phyloP scores from a whole-genome alignment of 2,888 invertebrate genomes.

The Apamea monoglypha region DNA sequence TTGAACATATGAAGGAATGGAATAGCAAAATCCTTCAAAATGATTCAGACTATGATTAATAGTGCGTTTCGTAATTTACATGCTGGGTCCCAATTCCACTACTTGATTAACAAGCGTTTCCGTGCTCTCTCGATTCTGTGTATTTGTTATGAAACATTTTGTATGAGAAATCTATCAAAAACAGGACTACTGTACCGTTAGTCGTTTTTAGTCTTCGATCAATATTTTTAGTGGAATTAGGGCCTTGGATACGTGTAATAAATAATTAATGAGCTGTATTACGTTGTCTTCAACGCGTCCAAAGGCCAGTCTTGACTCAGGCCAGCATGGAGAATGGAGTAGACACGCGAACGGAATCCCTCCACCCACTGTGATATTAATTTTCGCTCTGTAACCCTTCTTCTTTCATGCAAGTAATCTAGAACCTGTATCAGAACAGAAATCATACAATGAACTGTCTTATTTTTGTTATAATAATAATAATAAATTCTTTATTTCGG shows the following conservation, averaged over 20 bases:
- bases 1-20: background rate
- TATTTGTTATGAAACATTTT: background rate
- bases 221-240: background rate
- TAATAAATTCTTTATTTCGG: no score
- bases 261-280: slow-evolving; percentile 4
- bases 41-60: background rate
- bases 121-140: background rate
- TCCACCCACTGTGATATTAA: background rate
- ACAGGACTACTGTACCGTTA: background rate
- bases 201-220: background rate
- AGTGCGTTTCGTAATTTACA: background rate
- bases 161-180: background rate
- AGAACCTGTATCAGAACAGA: slow-evolving; percentile 12
- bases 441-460: background rate
- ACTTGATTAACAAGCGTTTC: background rate
- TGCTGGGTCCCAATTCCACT: background rate
- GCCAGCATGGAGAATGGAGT: background rate
- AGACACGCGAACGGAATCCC: background rate
- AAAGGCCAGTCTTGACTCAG: slow-evolving; percentile 10
- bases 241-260: background rate
- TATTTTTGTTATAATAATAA: background rate
- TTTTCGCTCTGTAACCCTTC: background rate
- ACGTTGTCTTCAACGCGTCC: slow-evolving; percentile 27
- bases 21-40: background rate
- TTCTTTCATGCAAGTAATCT: slow-evolving; percentile 30